These are phyloP conservation scores for Oreocharis arfaki DNA, from an alignment of 2,113 vertebrate genomes.

Conservation along the genomic window DNA sequence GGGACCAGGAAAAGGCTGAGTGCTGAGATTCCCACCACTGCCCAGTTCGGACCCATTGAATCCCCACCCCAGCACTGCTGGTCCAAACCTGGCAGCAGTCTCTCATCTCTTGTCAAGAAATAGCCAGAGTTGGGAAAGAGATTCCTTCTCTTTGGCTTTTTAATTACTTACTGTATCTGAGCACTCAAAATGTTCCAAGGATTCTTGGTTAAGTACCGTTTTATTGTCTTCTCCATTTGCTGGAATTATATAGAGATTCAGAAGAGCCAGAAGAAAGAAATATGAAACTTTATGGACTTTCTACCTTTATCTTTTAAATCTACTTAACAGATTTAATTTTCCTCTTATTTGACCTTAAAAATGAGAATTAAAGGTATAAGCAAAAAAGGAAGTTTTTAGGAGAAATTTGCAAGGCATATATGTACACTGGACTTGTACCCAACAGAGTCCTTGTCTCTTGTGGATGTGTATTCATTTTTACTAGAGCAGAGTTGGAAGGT, in stretches of 20 bases:
- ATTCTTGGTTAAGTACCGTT: not conserved
- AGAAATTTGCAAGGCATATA: not conserved
- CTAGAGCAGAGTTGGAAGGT: not conserved
- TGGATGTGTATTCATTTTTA: not conserved
- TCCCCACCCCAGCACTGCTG: too few species aligned
- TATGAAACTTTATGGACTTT: not conserved
- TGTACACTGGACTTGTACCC: not conserved
- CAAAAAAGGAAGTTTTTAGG: not conserved
- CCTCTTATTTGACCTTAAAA: not conserved
- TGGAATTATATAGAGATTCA: not conserved
- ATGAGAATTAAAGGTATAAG: not conserved
- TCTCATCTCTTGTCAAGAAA: not conserved
- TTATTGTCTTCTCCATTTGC: not conserved
- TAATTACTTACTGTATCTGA: not conserved
- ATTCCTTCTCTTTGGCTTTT: not conserved
- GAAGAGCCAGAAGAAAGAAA: not conserved
- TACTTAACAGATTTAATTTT: not conserved
- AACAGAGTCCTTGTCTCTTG: not conserved
- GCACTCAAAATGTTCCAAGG: not conserved
- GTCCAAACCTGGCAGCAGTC: fast-evolving
- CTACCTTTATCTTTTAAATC: not conserved
- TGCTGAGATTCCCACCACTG: not conserved
- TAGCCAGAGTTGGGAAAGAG: fast-evolving
- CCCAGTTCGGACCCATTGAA: fast-evolving
- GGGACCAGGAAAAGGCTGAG: not conserved